Evolutionary conservation across 2,888 invertebrate genomes (phyloP).

Genomic region (Heteromurus nitidus): DNA sequence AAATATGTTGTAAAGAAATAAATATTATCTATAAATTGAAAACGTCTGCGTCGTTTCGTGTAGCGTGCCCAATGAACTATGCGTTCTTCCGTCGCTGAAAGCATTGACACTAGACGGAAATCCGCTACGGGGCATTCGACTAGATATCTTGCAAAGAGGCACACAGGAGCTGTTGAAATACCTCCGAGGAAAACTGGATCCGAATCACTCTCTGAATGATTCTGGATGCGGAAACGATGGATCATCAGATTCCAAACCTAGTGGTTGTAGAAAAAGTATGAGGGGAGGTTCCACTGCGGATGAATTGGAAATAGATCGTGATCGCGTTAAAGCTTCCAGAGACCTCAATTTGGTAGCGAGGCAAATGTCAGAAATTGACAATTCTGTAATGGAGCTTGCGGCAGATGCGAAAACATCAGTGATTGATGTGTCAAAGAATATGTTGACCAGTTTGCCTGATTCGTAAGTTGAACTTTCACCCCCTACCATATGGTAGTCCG

Average conservation of each 20-base stretch:
- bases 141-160: slow-evolving; percentile 90
- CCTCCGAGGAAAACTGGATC: slow-evolving; percentile 73
- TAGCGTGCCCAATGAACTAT: slow-evolving; percentile 83
- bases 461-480: slow-evolving; percentile 82
- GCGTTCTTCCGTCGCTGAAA: slow-evolving; percentile 85
- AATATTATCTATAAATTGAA: too few relatives aligned
- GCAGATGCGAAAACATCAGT: slow-evolving; percentile 83
- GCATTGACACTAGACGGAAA: slow-evolving; percentile 91
- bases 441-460: slow-evolving; percentile 81
- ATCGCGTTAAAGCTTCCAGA: slow-evolving; percentile 68
- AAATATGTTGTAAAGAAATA: too few relatives aligned
- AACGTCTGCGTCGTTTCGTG: slow-evolving; percentile 73
- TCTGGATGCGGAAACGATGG: slow-evolving; percentile 18
- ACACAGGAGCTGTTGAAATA: slow-evolving; percentile 87
- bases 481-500: too few relatives aligned
- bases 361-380: slow-evolving; percentile 82
- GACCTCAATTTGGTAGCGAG: slow-evolving; percentile 81
- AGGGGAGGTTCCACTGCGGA: slow-evolving; percentile 52
- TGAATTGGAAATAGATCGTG: slow-evolving; percentile 68
- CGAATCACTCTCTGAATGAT: slow-evolving; percentile 42
- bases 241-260: slow-evolving; percentile 2
- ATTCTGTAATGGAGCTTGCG: slow-evolving; percentile 83
- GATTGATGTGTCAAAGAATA: slow-evolving; percentile 89
- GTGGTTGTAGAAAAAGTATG: slow-evolving; percentile 41
- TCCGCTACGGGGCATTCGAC: slow-evolving; percentile 86